These are phyloP conservation scores for Tupiocoris notatus DNA, from an alignment of 2,888 invertebrate species.

Conservation along the genomic window DNA sequence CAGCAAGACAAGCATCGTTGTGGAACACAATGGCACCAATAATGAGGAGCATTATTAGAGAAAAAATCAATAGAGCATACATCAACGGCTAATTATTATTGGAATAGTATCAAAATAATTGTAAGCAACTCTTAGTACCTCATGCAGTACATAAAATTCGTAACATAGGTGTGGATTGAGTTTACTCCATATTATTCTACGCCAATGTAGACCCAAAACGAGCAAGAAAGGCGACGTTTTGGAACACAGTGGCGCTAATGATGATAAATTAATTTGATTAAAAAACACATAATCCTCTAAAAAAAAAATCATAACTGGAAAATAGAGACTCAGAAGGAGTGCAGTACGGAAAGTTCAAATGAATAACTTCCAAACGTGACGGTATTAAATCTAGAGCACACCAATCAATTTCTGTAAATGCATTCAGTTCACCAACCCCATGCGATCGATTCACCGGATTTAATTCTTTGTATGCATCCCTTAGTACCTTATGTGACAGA, in stretches of 20 bases:
- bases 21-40: neutral
- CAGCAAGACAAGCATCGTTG: neutral
- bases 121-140: neutral
- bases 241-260: neutral
- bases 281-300: no score
- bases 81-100: neutral
- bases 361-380: no score
- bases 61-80: neutral
- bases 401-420: no score
- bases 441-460: no score
- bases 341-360: no score
- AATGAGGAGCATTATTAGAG: neutral
- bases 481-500: no score
- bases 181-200: neutral
- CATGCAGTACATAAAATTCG: neutral
- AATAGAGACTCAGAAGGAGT: no score
- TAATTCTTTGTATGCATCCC: neutral
- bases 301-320: no score
- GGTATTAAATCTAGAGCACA: no score
- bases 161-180: conserved; percentile 13
- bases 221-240: neutral
- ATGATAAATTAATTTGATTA: no score
- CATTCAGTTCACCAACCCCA: no score
- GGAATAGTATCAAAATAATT: neutral
- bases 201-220: neutral